Evolutionary conservation across 2,888 invertebrate genomes (phyloP), one percentile per base, ranked within the genome.

Genomic region (Amblyjoppa fuscipennis): DNA sequence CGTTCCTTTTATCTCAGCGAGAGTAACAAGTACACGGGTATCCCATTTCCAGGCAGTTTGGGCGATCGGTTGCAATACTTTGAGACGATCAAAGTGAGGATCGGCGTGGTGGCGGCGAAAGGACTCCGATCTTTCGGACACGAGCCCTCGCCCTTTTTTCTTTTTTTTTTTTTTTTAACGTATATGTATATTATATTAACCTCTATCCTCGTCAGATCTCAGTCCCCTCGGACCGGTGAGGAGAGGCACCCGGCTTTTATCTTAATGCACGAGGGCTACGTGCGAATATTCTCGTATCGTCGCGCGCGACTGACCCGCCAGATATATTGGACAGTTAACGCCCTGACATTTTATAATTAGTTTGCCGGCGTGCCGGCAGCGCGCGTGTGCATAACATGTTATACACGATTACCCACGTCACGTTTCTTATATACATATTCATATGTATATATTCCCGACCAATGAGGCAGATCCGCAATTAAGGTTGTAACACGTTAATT

Each of bases 21-120:
- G 92, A 91, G 93, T 92, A 92, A 91, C 93, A 83, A 90, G 91
- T 92, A 93, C 93, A 93, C 90, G 93, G 84, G 90, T 93, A 92
- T 93, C 91, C 93, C 93, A 93, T 93, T 93, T 92, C 92, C 90
- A 89, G 80, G 91, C 90, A 91, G 90, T 93, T 93, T 91, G 91
- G 89, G 87, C 90, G 83, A 81, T 87, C 81, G 81, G 76, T 83
- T 76, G 82, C 83, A 86, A 85, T 86, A 86, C 87, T 87, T 87
- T 80, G 69, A 68, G 31, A 70, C 75, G 56, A 71, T 82, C 56
- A 77, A 70, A 41, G 53, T 69, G 71, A 73, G 38, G 78, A 59
- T 61, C 70, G 59, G 61, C 66, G 69, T 41, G 51, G 25, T 25
- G 71, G 66, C 49, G 64, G 71, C 79, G 31, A 73, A 49, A 49